phyloP scores from a whole-genome alignment of 2,113 vertebrate genomes.

The Anser brachyrhynchus region DNA sequence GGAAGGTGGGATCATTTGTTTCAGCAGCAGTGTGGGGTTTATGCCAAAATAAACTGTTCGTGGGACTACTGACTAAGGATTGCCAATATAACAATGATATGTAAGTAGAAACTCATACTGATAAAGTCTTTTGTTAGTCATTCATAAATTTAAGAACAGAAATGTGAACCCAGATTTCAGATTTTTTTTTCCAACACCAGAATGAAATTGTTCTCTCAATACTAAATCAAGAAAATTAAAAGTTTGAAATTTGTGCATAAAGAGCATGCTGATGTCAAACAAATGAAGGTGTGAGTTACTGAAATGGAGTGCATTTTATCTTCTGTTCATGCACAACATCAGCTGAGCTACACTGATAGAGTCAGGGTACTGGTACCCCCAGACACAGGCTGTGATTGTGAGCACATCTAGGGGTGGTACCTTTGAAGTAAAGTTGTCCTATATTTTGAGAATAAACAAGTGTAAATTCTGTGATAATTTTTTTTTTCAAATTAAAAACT shows the following conservation, averaged over 20 bases:
- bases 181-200: neutral
- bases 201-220: neutral
- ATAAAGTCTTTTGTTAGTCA: neutral
- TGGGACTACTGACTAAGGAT: neutral
- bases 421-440: neutral
- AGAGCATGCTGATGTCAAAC: neutral
- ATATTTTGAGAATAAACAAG: neutral
- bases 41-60: conserved; percentile 34
- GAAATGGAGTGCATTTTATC: neutral
- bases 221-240: neutral
- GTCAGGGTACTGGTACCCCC: neutral
- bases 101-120: neutral
- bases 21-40: neutral
- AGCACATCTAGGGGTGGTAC: neutral
- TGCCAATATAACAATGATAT: neutral
- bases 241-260: neutral
- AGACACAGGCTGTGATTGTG: neutral
- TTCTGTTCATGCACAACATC: neutral
- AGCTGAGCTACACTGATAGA: neutral
- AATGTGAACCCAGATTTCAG: neutral
- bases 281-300: neutral
- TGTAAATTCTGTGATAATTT: neutral
- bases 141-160: neutral
- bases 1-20: conserved; percentile 2
- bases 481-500: neutral